Evolutionary conservation across 2,113 vertebrate species (phyloP).

Genomic region (Chamaetylas fuelleborni): DNA sequence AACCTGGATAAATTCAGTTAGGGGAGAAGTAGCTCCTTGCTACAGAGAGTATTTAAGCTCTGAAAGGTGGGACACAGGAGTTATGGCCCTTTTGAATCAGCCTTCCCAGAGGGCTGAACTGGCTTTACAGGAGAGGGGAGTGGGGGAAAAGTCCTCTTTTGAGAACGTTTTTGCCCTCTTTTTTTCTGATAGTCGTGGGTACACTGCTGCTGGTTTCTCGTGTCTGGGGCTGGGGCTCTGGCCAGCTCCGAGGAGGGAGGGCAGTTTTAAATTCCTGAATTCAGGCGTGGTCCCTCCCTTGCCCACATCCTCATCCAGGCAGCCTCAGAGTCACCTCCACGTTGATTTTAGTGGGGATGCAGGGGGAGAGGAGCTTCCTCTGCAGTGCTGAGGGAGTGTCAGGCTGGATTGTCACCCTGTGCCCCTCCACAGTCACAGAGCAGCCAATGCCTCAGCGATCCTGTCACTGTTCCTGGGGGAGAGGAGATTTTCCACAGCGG

Average conservation of each 20-base stretch:
- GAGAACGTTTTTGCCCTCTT: not conserved
- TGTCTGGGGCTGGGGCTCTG: not conserved
- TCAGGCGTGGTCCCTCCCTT: not conserved
- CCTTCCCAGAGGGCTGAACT: not conserved
- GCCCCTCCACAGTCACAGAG: not conserved
- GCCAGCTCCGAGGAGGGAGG: not conserved
- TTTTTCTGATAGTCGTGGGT: not conserved
- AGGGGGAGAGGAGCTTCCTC: not conserved
- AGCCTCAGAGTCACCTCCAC: fast-evolving
- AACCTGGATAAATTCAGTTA: not conserved
- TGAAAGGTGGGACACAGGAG: not conserved
- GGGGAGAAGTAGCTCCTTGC: not conserved
- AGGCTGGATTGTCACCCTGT: not conserved
- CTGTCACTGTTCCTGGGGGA: not conserved
- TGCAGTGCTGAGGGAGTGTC: not conserved
- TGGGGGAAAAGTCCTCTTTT: not conserved
- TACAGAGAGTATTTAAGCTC: not conserved
- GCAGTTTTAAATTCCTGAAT: not conserved
- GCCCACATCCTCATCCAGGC: fast-evolving
- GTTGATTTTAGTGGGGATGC: fast-evolving
- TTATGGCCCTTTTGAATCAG: not conserved
- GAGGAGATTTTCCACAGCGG: not conserved
- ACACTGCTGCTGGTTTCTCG: not conserved
- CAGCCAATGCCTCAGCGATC: not conserved
- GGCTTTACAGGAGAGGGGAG: not conserved